Evolutionary conservation across 1,140 invertebrate genomes (phyloP).

Genomic region (Drosophila willistoni): DNA sequence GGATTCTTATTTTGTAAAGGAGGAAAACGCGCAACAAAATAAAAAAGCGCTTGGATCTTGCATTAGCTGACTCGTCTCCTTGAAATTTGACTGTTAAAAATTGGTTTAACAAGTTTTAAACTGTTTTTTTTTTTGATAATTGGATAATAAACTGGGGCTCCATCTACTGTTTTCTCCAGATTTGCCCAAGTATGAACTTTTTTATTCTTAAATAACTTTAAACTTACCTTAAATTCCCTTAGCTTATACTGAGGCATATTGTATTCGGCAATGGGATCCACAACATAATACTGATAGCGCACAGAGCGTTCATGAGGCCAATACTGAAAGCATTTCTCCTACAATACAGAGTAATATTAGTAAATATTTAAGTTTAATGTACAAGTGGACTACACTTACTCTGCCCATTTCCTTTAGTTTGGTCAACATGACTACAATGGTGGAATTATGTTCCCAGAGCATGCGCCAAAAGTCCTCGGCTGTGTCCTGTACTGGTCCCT

Average conservation of each 20-base stretch:
- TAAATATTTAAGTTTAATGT: background rate
- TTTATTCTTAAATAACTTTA: no score
- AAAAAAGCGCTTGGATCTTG: no score
- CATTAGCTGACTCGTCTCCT: no score
- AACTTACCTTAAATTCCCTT: slow-evolving; percentile 95
- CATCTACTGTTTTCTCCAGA: no score
- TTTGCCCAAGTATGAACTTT: no score
- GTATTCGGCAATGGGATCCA: slow-evolving; percentile 99
- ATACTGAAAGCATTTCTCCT: slow-evolving; percentile 99
- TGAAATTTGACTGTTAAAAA: no score
- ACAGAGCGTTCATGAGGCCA: slow-evolving; percentile 99
- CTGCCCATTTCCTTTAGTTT: slow-evolving; percentile 98
- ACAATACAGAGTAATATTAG: slow-evolving; percentile 39
- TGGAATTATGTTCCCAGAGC: slow-evolving; percentile 99
- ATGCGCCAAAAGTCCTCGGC: slow-evolving; percentile 99
- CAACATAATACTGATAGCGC: slow-evolving; percentile 98
- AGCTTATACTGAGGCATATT: slow-evolving; percentile 99
- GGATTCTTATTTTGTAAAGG: no score
- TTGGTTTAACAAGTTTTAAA: no score
- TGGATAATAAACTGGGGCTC: no score
- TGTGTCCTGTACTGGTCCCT: slow-evolving; percentile 97
- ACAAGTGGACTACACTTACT: slow-evolving; percentile 85
- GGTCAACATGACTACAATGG: slow-evolving; percentile 99
- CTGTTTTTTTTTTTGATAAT: no score
- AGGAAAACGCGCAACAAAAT: no score